Conservation (phyloP, 2,797 vertebrate genomes). For the Alca torda region DNA sequence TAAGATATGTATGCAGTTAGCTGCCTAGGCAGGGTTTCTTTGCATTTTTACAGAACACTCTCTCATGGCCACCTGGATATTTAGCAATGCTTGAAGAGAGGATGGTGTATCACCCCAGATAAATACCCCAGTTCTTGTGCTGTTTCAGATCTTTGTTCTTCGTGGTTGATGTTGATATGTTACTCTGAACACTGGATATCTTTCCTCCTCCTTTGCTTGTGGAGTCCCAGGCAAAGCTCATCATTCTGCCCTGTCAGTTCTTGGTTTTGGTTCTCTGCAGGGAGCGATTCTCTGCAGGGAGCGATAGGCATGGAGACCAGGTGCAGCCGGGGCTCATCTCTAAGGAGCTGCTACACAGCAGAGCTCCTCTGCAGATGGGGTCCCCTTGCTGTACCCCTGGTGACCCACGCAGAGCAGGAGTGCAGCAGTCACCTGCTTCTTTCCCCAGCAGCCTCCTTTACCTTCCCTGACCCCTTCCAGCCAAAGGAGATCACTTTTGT, state of each 20-base stretch:
- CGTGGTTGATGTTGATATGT: background rate
- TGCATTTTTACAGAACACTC: background rate
- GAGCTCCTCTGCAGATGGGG: background rate
- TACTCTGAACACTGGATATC: background rate
- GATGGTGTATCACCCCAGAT: background rate
- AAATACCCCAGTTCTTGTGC: background rate
- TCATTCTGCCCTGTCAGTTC: background rate
- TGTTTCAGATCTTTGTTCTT: background rate
- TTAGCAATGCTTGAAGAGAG: background rate
- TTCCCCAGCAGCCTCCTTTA: background rate
- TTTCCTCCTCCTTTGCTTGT: background rate
- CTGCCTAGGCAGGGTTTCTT: background rate
- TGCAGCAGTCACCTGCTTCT: background rate
- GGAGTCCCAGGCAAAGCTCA: background rate
- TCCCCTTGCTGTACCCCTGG: background rate
- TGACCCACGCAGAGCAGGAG: background rate
- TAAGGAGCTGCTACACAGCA: background rate
- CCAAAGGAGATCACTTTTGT: background rate
- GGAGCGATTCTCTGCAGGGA: background rate
- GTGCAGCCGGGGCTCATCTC: background rate
- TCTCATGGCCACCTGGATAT: background rate
- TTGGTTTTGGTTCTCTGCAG: background rate
- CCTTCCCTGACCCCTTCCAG: background rate
- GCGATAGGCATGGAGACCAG: background rate
- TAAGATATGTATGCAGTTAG: background rate